A percentile compares a stretch with the other conserved stretches of the same genome.
Conservation (phyloP, 2,113 vertebrate genomes). For the Motacilla tschutschensis region DNA sequence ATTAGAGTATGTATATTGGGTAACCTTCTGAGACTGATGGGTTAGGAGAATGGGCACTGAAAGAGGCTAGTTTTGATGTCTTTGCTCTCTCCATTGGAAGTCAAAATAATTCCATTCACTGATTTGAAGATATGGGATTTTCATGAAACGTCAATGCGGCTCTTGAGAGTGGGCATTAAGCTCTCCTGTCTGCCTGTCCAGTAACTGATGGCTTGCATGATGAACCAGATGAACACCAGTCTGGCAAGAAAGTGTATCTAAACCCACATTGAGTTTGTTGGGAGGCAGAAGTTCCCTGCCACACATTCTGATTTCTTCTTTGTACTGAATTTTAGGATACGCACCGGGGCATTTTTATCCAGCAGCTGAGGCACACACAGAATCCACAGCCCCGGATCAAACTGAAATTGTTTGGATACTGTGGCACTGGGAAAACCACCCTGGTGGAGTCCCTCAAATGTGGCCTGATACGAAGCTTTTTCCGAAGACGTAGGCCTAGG, state of each 20-base stretch:
- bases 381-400: constrained; percentile 87
- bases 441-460: constrained; percentile 95
- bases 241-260: not conserved
- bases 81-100: not conserved
- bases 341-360: constrained; percentile 86
- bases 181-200: not conserved
- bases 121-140: not conserved
- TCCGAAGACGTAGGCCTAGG: constrained; percentile 87
- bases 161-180: not conserved
- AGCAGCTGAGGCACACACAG: constrained; percentile 88
- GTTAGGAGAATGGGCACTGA: not conserved
- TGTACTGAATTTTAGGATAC: constrained; percentile 77
- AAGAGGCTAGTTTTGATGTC: not conserved
- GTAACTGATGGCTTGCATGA: not conserved
- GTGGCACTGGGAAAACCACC: constrained; percentile 87
- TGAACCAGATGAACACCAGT: not conserved
- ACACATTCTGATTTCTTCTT: not conserved
- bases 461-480: constrained; percentile 92
- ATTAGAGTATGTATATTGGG: not conserved
- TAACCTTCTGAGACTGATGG: not conserved
- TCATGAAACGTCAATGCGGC: not conserved
- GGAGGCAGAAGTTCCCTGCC: not conserved
- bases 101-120: not conserved
- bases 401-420: constrained; percentile 92
- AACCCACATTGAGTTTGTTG: not conserved